Conservation (phyloP, 2,797 vertebrate genomes). For the Girardinus metallicus region DNA sequence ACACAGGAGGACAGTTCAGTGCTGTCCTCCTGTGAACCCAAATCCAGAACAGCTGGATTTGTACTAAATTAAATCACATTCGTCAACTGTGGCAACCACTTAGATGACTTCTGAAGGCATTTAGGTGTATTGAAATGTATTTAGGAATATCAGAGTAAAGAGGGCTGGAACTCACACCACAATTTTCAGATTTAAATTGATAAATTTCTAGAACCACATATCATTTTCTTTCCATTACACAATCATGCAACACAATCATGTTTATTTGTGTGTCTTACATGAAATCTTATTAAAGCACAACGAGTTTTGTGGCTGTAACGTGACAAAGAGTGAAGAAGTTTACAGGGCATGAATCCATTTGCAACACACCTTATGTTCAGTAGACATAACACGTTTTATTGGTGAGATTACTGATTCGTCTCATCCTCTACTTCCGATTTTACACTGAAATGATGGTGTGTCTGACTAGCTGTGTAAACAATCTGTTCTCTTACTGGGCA, state of each 20-base stretch:
- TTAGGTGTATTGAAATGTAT: no score
- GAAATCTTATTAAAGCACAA: neutral
- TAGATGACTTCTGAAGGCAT: neutral
- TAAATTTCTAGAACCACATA: neutral
- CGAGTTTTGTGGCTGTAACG: neutral
- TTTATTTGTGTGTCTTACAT: neutral
- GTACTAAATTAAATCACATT: neutral
- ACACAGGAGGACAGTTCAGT: neutral
- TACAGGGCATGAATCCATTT: neutral
- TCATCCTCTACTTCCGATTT: slow-evolving; percentile 12
- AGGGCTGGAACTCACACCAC: neutral
- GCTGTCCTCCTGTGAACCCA: no score
- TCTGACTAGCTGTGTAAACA: slow-evolving; percentile 32
- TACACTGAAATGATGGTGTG: neutral
- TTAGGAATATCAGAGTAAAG: neutral
- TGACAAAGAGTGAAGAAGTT: neutral
- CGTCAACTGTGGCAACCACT: neutral
- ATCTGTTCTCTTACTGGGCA: neutral
- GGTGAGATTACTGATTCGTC: neutral
- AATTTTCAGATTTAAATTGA: neutral
- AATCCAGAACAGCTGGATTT: neutral
- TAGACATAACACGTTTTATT: slow-evolving; percentile 29
- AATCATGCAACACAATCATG: neutral
- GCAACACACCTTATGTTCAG: neutral
- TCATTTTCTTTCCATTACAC: neutral